These are phyloP conservation scores for Bugula neritina DNA, from an alignment of 2,888 invertebrate species.

Conservation along the genomic window DNA sequence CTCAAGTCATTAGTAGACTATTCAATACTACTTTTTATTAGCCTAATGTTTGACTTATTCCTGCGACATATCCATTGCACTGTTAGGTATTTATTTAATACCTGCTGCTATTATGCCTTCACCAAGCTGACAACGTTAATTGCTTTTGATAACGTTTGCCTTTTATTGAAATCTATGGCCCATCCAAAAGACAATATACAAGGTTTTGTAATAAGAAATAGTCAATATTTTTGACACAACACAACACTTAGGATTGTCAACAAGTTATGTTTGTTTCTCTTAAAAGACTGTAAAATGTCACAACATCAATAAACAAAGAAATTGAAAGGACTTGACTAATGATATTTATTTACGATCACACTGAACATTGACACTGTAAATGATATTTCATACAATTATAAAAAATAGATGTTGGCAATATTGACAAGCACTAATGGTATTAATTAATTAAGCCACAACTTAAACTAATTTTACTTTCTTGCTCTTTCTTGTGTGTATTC, in stretches of 20 bases:
- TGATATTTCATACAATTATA: neutral
- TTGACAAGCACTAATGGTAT: constrained; percentile 20
- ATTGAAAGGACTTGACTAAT: constrained; percentile 17
- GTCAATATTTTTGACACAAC: constrained; percentile 26
- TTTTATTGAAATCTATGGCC: neutral
- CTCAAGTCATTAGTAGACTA: too few relatives aligned
- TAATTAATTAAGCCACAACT: constrained; percentile 10
- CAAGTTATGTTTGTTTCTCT: constrained; percentile 26
- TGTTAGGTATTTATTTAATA: constrained; percentile 22
- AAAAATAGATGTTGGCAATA: constrained; percentile 13
- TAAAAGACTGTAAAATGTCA: constrained; percentile 4
- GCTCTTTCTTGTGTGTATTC: neutral
- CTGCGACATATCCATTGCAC: neutral
- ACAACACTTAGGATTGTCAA: constrained; percentile 24
- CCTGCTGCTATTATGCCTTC: neutral
- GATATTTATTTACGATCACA: constrained; percentile 25
- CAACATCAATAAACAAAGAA: constrained; percentile 20
- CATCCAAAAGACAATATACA: neutral
- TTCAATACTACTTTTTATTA: neutral
- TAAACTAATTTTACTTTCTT: neutral
- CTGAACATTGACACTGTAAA: constrained; percentile 12
- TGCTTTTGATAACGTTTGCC: constrained; percentile 9
- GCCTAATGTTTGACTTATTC: neutral
- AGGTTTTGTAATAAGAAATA: constrained; percentile 23
- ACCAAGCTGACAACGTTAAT: constrained; percentile 15